Evolutionary conservation across 1,140 invertebrate genomes (phyloP).

Genomic region (Calliopsis andreniformis): DNA sequence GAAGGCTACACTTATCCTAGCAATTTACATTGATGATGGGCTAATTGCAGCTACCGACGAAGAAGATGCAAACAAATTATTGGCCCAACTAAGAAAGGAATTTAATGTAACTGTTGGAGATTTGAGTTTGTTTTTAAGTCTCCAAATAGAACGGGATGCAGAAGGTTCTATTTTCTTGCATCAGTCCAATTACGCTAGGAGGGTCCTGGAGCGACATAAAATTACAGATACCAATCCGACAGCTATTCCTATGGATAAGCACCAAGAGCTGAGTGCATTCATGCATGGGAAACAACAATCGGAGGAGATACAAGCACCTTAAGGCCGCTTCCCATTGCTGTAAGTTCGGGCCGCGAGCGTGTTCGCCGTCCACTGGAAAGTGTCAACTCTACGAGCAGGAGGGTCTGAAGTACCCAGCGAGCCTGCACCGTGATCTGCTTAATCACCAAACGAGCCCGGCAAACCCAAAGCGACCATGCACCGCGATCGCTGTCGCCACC

Average conservation of each 20-base stretch:
- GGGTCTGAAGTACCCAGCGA: too few species aligned
- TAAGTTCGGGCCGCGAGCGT: too few species aligned
- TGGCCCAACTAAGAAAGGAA: background rate
- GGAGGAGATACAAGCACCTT: background rate
- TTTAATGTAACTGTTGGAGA: background rate
- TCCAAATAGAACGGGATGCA: background rate
- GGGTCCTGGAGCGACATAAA: constrained; percentile 7
- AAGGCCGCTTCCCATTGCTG: too few species aligned
- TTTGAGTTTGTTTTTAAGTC: constrained; percentile 20
- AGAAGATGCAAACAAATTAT: background rate
- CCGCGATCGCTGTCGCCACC: too few species aligned
- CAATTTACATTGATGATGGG: constrained; percentile 20
- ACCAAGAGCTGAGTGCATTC: constrained; percentile 9
- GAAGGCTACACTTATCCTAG: background rate
- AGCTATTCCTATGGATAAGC: background rate
- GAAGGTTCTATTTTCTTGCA: constrained; percentile 23
- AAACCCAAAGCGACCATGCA: too few species aligned
- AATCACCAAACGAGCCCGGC: too few species aligned
- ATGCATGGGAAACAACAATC: background rate
- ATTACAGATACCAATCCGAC: constrained; percentile 9
- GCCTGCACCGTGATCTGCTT: too few species aligned
- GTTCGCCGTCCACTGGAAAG: too few species aligned
- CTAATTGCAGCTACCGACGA: background rate
- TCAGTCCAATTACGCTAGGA: background rate
- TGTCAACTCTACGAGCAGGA: too few species aligned